Conservation (phyloP, 2,888 invertebrate species). For the Tethea ocularis region DNA sequence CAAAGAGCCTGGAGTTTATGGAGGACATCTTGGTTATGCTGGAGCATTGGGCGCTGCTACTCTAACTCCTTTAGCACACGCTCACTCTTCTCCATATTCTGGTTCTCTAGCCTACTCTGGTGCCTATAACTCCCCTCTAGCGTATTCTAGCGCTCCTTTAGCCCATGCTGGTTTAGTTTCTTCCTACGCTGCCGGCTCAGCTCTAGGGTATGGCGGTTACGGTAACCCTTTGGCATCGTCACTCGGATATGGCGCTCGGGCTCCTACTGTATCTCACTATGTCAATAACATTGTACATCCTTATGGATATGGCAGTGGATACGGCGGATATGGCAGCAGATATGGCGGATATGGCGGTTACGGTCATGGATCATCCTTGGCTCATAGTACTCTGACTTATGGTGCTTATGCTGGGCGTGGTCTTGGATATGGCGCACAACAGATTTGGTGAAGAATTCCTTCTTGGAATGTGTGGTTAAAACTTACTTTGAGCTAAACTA, state of each 20-base stretch:
- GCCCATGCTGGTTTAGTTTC: constrained; percentile 29
- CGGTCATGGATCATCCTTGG: constrained; percentile 9
- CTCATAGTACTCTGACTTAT: background rate
- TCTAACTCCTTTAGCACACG: constrained; percentile 25
- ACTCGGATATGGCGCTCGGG: background rate
- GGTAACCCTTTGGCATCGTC: background rate
- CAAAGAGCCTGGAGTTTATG: constrained; percentile 53
- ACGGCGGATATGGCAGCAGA: constrained; percentile 1
- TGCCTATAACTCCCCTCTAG: background rate
- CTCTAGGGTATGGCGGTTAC: constrained; percentile 17
- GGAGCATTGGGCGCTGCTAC: constrained; percentile 29
- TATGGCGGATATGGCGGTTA: background rate
- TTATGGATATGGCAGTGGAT: constrained; percentile 11
- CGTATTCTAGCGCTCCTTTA: constrained; percentile 29
- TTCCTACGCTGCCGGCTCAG: constrained; percentile 30
- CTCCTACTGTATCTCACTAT: constrained; percentile 3
- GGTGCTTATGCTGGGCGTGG: background rate
- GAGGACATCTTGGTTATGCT: constrained; percentile 23
- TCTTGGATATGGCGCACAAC: background rate
- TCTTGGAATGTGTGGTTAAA: no score
- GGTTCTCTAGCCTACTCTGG: constrained; percentile 11
- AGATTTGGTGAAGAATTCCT: background rate
- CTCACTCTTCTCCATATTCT: constrained; percentile 7
- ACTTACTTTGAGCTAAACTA: no score
- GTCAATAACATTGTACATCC: constrained; percentile 3